A percentile compares a stretch with the other conserved stretches of the same genome.
Evolutionary conservation across 2,888 invertebrate species (phyloP).

Genomic region (Agrochola lychnidis): DNA sequence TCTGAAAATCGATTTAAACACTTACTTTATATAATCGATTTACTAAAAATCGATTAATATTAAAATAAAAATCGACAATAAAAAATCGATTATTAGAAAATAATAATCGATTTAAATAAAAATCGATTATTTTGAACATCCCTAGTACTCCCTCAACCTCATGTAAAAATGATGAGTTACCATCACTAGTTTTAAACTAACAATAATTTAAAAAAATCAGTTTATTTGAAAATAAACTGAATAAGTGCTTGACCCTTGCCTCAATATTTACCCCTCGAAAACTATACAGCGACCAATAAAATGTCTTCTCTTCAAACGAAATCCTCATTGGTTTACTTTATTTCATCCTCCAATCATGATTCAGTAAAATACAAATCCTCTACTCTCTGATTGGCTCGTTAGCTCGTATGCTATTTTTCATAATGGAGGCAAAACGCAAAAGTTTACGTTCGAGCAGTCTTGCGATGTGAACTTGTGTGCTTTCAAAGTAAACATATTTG

Average conservation of each 20-base stretch:
- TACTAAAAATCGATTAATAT: too few relatives aligned
- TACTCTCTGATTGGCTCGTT: slow-evolving; percentile 21
- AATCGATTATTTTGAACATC: too few relatives aligned
- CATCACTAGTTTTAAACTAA: too few relatives aligned
- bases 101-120: too few relatives aligned
- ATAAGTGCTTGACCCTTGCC: slow-evolving; percentile 1
- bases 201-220: too few relatives aligned
- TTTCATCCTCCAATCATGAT: slow-evolving; percentile 34
- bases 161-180: too few relatives aligned
- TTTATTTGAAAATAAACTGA: not conserved
- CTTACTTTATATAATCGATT: too few relatives aligned
- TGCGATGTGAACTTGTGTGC: not conserved
- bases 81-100: too few relatives aligned
- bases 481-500: not conserved
- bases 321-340: slow-evolving; percentile 25
- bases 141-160: too few relatives aligned
- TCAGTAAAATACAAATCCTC: not conserved
- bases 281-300: slow-evolving; percentile 22
- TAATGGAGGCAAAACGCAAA: slow-evolving; percentile 44
- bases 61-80: too few relatives aligned
- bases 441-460: slow-evolving; percentile 2
- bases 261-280: not conserved
- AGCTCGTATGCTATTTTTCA: slow-evolving; percentile 6
- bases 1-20: too few relatives aligned
- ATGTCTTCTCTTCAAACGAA: not conserved